phyloP scores from a whole-genome alignment of 2,113 vertebrate genomes.

The Uria aalge region DNA sequence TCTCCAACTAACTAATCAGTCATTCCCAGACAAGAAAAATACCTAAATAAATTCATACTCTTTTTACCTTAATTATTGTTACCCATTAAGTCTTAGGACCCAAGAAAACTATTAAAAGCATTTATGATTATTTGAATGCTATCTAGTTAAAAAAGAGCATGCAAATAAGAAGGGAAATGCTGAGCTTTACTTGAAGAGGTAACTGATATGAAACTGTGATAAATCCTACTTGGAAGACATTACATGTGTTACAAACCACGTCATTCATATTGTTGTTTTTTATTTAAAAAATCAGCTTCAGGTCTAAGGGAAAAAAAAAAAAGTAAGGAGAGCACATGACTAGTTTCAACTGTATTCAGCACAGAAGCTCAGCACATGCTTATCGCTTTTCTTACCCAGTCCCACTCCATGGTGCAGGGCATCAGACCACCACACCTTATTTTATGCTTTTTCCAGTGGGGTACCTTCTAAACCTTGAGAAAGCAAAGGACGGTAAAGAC shows the following conservation, averaged over 20 bases:
- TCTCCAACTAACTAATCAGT: constrained; percentile 55
- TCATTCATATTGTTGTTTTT: not conserved
- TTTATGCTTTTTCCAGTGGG: not conserved
- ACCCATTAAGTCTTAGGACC: not conserved
- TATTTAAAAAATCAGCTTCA: not conserved
- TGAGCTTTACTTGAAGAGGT: not conserved
- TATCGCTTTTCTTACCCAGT: not conserved
- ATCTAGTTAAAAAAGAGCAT: not conserved
- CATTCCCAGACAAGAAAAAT: constrained; percentile 25
- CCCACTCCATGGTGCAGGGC: fast-evolving
- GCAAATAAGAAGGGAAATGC: not conserved
- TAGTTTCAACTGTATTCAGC: not conserved
- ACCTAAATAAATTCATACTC: constrained; percentile 29
- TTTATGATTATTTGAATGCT: not conserved
- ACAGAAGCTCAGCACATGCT: not conserved
- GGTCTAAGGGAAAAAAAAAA: not conserved
- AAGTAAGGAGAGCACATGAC: not conserved
- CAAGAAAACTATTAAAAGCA: not conserved
- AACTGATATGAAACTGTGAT: not conserved
- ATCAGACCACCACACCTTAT: not conserved
- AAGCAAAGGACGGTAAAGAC: fast-evolving
- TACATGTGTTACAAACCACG: fast-evolving
- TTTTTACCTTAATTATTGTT: not conserved
- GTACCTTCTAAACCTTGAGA: not conserved
- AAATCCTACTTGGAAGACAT: not conserved